phyloP scores from a whole-genome alignment of 2,797 vertebrate species.

The Cossypha caffra region DNA sequence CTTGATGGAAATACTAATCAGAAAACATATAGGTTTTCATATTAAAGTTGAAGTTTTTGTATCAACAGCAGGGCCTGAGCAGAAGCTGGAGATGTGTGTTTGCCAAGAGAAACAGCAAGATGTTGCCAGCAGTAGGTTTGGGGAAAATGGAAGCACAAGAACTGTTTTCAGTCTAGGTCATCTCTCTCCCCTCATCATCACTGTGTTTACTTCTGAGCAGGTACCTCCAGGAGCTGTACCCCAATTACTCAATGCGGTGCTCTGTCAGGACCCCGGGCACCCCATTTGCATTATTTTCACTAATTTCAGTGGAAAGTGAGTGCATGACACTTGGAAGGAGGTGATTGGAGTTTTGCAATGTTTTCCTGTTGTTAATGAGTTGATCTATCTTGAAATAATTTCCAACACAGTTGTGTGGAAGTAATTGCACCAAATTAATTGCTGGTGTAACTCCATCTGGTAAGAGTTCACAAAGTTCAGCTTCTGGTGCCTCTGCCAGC shows the following conservation, averaged over 20 bases:
- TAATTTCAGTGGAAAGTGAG: not conserved
- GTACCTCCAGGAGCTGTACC: not conserved
- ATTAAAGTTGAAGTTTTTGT: not conserved
- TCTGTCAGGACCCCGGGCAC: not conserved
- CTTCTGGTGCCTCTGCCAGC: not conserved
- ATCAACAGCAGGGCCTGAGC: not conserved
- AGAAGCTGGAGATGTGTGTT: not conserved
- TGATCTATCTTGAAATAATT: not conserved
- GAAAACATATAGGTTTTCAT: constrained; percentile 6
- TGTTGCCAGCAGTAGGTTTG: not conserved
- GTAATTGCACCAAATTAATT: not conserved
- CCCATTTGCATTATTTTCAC: not conserved
- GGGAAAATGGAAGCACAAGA: not conserved
- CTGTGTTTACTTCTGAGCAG: not conserved
- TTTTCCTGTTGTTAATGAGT: not conserved
- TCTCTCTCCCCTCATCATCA: not conserved
- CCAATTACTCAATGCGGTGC: not conserved
- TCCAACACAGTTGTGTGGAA: not conserved
- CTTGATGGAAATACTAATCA: constrained; percentile 14
- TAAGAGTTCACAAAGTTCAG: not conserved
- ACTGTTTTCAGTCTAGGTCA: not conserved
- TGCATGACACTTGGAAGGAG: not conserved
- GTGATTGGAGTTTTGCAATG: not conserved
- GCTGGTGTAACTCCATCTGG: not conserved
- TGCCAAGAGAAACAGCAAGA: constrained; percentile 26